phyloP scores from a whole-genome alignment of 2,888 invertebrate genomes.

The Andrena dorsata region DNA sequence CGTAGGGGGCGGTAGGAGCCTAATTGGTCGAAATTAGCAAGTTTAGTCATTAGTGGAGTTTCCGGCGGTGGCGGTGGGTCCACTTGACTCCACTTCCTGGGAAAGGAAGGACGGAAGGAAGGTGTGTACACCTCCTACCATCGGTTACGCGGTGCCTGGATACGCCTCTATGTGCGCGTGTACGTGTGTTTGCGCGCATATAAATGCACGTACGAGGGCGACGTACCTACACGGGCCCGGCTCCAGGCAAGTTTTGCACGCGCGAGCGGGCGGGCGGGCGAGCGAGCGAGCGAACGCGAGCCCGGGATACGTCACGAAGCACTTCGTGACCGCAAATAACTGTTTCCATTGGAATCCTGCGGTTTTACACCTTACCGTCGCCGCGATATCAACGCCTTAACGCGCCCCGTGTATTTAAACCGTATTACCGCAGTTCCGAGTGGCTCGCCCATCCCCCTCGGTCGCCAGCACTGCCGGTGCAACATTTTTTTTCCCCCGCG shows the following conservation, averaged over 20 bases:
- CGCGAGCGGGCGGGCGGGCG: slow-evolving; percentile 43
- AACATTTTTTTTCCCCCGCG: neutral
- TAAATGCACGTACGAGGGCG: neutral
- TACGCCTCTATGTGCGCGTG: slow-evolving; percentile 3
- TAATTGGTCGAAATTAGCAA: slow-evolving; percentile 85
- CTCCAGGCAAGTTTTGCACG: slow-evolving; percentile 43
- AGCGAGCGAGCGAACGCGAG: slow-evolving; percentile 50
- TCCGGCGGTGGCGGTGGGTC: slow-evolving; percentile 80
- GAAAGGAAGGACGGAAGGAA: slow-evolving; percentile 78
- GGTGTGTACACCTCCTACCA: slow-evolving; percentile 68
- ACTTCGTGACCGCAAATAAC: slow-evolving; percentile 81
- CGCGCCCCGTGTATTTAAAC: slow-evolving; percentile 68
- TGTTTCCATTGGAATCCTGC: slow-evolving; percentile 81
- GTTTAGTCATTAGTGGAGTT: slow-evolving; percentile 85
- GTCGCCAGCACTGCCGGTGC: neutral
- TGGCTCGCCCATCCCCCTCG: slow-evolving; percentile 36
- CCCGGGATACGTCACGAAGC: slow-evolving; percentile 65
- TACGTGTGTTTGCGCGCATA: neutral
- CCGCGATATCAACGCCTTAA: slow-evolving; percentile 77
- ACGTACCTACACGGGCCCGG: slow-evolving; percentile 8
- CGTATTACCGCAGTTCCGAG: slow-evolving; percentile 64
- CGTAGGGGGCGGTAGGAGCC: slow-evolving; percentile 71
- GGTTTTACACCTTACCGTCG: slow-evolving; percentile 78
- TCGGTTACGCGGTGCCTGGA: slow-evolving; percentile 64
- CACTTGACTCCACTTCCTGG: slow-evolving; percentile 82